Evolutionary conservation across 1,140 invertebrate species (phyloP), one percentile per base, ranked within the genome.

Genomic region (Drosophila paulistorum): DNA sequence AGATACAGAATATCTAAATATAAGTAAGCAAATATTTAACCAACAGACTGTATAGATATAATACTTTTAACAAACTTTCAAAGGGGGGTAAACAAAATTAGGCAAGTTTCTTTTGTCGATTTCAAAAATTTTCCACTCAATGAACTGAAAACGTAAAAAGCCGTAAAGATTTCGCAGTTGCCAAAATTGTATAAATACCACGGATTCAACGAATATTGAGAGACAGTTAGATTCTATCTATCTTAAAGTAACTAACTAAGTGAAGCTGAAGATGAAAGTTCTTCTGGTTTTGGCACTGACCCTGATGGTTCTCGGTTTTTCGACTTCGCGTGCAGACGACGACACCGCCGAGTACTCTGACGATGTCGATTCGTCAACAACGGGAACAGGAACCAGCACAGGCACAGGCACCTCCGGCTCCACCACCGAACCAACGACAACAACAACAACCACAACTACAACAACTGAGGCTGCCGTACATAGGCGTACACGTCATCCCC

Each of bases 141-240:
- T 23, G 17, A 51, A 51, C 5, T 23, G 45, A 51, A 9, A 51
- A 51, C 17, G 9, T n/a, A 51, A 20, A 51, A 23, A 23, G 45
- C 17, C 4, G 17, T 23, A 51, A 11, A 51, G 45, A 51, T 51
- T 51, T 23, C 9, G 9, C 45, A 20, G 3, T 3, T 23, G 45
- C 9, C 17, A 51, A 23, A 51, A 11, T 51, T 14, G 20, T 51
- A 51, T 51, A 51, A 51, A 51, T 51, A 51, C 45, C 17, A 51
- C 11, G 13, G 45, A 51, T 51, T 10, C 17, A 51, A 23, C 9
- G 20, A 20, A n/a, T 23, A 51, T 20, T 4, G 45, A 1, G 45
- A 51, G 2, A 51, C 9, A 51, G 17, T 48, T 20, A 37, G 11
- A 9, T 11, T 37, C 35, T 11, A 37, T 37, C 35, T 11, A 37